Evolutionary conservation across 2,888 invertebrate genomes (phyloP).

Genomic region (Epinotia bilunana): DNA sequence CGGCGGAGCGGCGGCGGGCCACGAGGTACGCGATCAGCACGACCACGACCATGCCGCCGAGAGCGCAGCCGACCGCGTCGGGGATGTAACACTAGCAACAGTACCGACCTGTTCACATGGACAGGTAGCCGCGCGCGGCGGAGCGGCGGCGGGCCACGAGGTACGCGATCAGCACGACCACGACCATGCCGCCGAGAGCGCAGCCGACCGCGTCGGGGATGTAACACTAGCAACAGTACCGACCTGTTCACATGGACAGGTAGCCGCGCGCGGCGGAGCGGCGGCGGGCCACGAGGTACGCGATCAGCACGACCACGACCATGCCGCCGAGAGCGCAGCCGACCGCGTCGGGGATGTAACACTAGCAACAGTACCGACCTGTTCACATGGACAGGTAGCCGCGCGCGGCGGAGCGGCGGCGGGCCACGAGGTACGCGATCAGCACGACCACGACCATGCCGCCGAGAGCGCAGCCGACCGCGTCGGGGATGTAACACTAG

Average conservation of each 20-base stretch:
- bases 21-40: constrained; percentile 97
- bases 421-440: constrained; percentile 95
- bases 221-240: neutral
- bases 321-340: constrained; percentile 60
- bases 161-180: constrained; percentile 96
- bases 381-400: constrained; percentile 95
- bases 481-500: no score
- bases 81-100: no score
- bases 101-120: constrained; percentile 85
- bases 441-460: constrained; percentile 93
- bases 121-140: constrained; percentile 93
- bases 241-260: constrained; percentile 89
- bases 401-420: constrained; percentile 91
- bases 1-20: constrained; percentile 93
- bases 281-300: constrained; percentile 96
- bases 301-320: constrained; percentile 95
- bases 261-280: constrained; percentile 93
- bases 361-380: constrained; percentile 24
- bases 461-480: no score
- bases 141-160: constrained; percentile 95
- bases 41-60: constrained; percentile 79
- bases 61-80: no score
- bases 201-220: no score
- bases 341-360: no score
- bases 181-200: constrained; percentile 82